A percentile compares a stretch with the other conserved stretches of the same genome.
Conservation (phyloP, 1,140 invertebrate species). For the Drosophila malerkotliana region DNA sequence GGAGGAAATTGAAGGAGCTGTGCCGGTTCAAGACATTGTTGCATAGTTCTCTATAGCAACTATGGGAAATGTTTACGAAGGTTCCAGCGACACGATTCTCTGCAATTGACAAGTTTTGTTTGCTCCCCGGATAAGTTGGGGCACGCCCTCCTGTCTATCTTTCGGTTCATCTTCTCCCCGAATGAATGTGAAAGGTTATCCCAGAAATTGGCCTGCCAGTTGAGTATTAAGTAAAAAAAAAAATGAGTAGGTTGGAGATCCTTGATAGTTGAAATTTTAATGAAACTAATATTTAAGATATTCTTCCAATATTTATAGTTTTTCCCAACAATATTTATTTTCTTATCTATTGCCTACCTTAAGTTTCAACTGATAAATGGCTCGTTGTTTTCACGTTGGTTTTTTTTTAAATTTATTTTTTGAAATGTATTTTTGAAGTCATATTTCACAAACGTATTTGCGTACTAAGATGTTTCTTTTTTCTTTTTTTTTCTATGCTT, state of each 20-base stretch:
- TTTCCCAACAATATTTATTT: not conserved
- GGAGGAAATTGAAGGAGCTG: slow-evolving; percentile 17
- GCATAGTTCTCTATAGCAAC: slow-evolving; percentile 39
- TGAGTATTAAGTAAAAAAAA: not conserved
- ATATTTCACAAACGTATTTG: slow-evolving; percentile 12
- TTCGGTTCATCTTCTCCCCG: slow-evolving; percentile 28
- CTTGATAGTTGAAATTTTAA: no score
- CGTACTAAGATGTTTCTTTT: not conserved
- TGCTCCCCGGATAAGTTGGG: slow-evolving; percentile 33
- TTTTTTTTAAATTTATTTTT: not conserved
- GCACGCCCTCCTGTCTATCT: slow-evolving; percentile 35
- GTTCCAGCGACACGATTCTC: slow-evolving; percentile 43
- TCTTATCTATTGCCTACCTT: not conserved
- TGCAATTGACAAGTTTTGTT: slow-evolving; percentile 73
- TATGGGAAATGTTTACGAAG: slow-evolving; percentile 36
- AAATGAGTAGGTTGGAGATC: no score
- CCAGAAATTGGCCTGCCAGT: slow-evolving; percentile 43
- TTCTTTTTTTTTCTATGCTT: not conserved
- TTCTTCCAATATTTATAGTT: not conserved
- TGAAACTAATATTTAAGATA: no score
- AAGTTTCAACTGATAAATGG: not conserved
- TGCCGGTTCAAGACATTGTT: slow-evolving; percentile 60
- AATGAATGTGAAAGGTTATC: slow-evolving; percentile 44
- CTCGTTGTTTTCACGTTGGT: slow-evolving; percentile 1
- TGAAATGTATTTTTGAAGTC: slow-evolving; percentile 14